Evolutionary conservation across 2,113 vertebrate genomes (phyloP).

Genomic region (Pseudorhombus dupliciocellatus): DNA sequence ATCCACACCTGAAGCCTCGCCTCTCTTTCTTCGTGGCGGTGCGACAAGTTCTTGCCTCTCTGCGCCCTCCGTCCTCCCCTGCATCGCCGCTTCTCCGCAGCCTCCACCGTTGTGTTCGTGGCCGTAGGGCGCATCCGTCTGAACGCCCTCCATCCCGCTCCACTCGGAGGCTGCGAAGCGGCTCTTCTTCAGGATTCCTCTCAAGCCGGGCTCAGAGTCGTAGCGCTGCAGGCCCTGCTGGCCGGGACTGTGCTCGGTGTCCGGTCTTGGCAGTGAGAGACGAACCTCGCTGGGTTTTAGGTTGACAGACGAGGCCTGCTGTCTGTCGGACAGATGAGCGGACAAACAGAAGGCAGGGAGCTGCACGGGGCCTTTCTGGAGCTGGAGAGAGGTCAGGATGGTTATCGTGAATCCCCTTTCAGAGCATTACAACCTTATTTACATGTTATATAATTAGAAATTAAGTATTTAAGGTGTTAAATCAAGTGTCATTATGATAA

Average conservation of each 20-base stretch:
- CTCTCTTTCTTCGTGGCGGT: conserved; percentile 20
- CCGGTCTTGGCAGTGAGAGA: conserved; percentile 49
- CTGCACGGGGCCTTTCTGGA: conserved; percentile 77
- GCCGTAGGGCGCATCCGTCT: background rate
- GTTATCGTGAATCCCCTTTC: background rate
- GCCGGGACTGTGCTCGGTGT: background rate
- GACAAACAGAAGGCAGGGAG: conserved; percentile 75
- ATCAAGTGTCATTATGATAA: no score
- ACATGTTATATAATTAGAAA: background rate
- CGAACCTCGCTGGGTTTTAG: conserved; percentile 80
- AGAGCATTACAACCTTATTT: background rate
- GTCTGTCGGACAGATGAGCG: conserved; percentile 74
- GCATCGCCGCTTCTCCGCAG: background rate
- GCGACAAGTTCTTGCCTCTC: conserved; percentile 19
- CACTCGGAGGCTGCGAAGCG: conserved; percentile 35
- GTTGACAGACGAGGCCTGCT: conserved; percentile 77
- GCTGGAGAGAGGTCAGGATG: conserved; percentile 46
- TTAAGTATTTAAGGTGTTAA: background rate
- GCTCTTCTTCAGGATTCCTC: conserved; percentile 82
- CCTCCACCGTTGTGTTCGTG: conserved; percentile 54
- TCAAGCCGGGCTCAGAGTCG: conserved; percentile 62
- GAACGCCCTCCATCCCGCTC: conserved; percentile 23
- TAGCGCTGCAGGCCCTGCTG: conserved; percentile 34
- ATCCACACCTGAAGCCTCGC: conserved; percentile 20
- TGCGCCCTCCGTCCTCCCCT: background rate